These are phyloP conservation scores for Coronaproctus castanopsis DNA, from an alignment of 2,888 invertebrate genomes.

Conservation along the genomic window DNA sequence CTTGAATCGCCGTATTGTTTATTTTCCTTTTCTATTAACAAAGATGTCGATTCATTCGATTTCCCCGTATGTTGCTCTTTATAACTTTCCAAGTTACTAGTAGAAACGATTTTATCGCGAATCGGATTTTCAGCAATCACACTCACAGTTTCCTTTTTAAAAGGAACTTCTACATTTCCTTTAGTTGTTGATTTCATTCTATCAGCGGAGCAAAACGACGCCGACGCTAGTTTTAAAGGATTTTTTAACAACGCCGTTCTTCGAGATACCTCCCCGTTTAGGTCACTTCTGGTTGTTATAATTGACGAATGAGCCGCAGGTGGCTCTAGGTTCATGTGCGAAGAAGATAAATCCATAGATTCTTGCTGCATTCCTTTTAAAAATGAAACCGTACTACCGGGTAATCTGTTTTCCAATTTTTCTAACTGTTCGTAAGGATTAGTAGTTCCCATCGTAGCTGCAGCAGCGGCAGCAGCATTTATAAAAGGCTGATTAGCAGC, in stretches of 20 bases:
- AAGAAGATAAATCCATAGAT: constrained; percentile 14
- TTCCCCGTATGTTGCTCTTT: too few species aligned
- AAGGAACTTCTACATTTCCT: constrained; percentile 5
- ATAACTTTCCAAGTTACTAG: background rate
- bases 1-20: background rate
- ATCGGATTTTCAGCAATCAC: constrained; percentile 20
- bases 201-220: too few species aligned
- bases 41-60: background rate
- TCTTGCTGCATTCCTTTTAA: constrained; percentile 13
- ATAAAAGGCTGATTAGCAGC: background rate
- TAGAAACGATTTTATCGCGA: constrained; percentile 4
- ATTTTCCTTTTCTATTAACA: too few species aligned
- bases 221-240: constrained; percentile 1
- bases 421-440: background rate
- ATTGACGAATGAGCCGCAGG: constrained; percentile 3
- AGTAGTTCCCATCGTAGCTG: background rate
- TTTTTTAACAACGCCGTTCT: constrained; percentile 14
- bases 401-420: background rate
- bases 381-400: constrained; percentile 9
- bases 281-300: constrained; percentile 5
- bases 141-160: constrained; percentile 16
- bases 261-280: constrained; percentile 11
- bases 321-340: constrained; percentile 2
- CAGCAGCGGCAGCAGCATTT: background rate
- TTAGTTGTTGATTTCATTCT: constrained; percentile 5